phyloP scores from a whole-genome alignment of 1,140 invertebrate genomes.

The Ridgeia piscesae region DNA sequence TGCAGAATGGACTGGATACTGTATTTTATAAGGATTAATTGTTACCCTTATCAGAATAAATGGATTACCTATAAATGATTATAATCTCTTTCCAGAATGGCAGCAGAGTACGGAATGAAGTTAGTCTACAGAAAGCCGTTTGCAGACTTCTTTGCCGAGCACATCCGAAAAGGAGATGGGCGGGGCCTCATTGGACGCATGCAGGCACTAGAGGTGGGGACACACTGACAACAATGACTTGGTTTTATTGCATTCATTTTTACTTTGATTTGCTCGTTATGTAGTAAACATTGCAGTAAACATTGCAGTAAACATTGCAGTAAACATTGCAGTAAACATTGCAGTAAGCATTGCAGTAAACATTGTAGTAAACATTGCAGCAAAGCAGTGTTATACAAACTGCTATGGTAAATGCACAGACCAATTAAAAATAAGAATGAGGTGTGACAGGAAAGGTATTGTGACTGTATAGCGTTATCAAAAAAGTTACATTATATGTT shows the following conservation, averaged over 20 bases:
- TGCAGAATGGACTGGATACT: too few relatives aligned
- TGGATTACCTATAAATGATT: background rate
- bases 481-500: too few relatives aligned
- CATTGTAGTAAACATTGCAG: background rate
- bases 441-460: too few relatives aligned
- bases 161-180: constrained; percentile 63
- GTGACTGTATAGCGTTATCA: too few relatives aligned
- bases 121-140: constrained; percentile 75
- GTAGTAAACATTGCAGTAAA: background rate
- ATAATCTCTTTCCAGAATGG: constrained; percentile 63
- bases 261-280: background rate
- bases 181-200: constrained; percentile 72
- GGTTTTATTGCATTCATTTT: constrained; percentile 10
- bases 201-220: constrained; percentile 68
- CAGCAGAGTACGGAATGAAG: constrained; percentile 78
- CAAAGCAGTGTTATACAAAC: too few relatives aligned
- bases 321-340: background rate
- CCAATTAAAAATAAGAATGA: too few relatives aligned
- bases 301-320: background rate
- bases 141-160: constrained; percentile 77
- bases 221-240: constrained; percentile 8
- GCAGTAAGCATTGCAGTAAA: background rate
- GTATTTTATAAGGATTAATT: too few relatives aligned
- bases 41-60: background rate
- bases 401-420: too few relatives aligned